These are phyloP conservation scores for Cotesia congregata DNA, from an alignment of 2,888 invertebrate genomes.

Conservation along the genomic window DNA sequence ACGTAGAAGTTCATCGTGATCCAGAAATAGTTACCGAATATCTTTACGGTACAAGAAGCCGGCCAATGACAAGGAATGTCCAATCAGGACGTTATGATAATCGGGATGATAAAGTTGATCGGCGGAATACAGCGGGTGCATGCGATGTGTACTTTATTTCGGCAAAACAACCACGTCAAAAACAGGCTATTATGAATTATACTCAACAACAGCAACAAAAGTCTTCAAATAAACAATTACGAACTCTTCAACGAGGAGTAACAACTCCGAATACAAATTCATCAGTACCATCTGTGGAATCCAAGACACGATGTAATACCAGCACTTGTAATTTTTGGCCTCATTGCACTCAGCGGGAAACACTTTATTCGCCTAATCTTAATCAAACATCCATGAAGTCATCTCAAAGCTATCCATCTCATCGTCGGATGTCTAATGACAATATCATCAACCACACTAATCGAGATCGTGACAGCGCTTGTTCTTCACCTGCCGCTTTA, in stretches of 20 bases:
- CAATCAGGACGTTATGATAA: constrained; percentile 68
- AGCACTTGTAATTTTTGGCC: constrained; percentile 78
- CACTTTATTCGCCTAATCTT: constrained; percentile 61
- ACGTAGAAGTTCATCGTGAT: constrained; percentile 73
- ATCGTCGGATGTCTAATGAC: constrained; percentile 69
- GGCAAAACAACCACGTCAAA: constrained; percentile 58
- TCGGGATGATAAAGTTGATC: constrained; percentile 58
- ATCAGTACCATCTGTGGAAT: constrained; percentile 57
- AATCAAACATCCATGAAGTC: constrained; percentile 68
- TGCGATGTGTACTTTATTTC: constrained; percentile 65
- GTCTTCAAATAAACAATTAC: constrained; percentile 65
- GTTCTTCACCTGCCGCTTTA: constrained; percentile 69
- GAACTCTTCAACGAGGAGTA: constrained; percentile 70
- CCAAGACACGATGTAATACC: constrained; percentile 71
- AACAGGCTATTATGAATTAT: constrained; percentile 33
- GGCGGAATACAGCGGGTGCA: constrained; percentile 51
- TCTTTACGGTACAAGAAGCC: constrained; percentile 73
- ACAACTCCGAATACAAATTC: constrained; percentile 69
- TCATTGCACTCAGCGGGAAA: constrained; percentile 72
- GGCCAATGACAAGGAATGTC: constrained; percentile 72
- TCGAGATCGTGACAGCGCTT: constrained; percentile 58
- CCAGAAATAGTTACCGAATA: constrained; percentile 74
- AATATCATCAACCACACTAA: constrained; percentile 49
- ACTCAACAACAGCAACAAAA: constrained; percentile 56
- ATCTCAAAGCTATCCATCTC: constrained; percentile 73